Evolutionary conservation across 2,888 invertebrate species (phyloP).

Genomic region (Coleophora deauratella): DNA sequence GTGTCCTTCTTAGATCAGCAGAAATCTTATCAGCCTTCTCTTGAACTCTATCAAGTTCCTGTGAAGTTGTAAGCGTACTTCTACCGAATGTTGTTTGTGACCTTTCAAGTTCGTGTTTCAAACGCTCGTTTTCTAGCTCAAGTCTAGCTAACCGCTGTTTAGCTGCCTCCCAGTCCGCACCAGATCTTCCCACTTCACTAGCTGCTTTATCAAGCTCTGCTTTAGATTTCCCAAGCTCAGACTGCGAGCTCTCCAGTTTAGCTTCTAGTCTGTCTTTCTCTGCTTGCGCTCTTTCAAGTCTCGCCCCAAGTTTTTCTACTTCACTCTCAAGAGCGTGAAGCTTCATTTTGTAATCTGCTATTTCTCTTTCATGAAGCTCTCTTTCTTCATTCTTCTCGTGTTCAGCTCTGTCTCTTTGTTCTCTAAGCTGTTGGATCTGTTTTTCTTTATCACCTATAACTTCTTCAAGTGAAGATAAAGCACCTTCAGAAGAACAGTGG

Average conservation of each 20-base stretch:
- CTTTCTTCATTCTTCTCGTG: constrained; percentile 97
- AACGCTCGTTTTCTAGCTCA: constrained; percentile 92
- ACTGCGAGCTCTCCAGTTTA: constrained; percentile 93
- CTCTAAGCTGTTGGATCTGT: constrained; percentile 94
- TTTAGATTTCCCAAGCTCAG: constrained; percentile 94
- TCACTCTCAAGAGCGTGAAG: constrained; percentile 92
- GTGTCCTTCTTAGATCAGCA: constrained; percentile 88
- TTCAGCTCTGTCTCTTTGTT: constrained; percentile 96
- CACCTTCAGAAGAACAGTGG: constrained; percentile 94
- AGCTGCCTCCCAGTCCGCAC: constrained; percentile 91
- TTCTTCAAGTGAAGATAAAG: constrained; percentile 93
- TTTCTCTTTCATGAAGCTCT: constrained; percentile 92
- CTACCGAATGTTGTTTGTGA: constrained; percentile 89
- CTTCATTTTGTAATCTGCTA: constrained; percentile 96
- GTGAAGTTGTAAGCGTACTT: constrained; percentile 85
- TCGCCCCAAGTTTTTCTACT: constrained; percentile 89
- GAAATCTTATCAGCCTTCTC: constrained; percentile 90
- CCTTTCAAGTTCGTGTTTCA: constrained; percentile 88
- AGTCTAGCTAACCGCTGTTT: constrained; percentile 87
- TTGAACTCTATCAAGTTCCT: constrained; percentile 87
- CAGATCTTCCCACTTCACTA: constrained; percentile 90
- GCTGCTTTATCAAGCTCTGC: constrained; percentile 94
- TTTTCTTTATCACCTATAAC: constrained; percentile 97
- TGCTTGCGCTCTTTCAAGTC: constrained; percentile 90
- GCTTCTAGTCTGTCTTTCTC: constrained; percentile 94